Base-by-base conservation (phyloP, 2,113 vertebrate genomes). In the Aramus guarauna region DNA sequence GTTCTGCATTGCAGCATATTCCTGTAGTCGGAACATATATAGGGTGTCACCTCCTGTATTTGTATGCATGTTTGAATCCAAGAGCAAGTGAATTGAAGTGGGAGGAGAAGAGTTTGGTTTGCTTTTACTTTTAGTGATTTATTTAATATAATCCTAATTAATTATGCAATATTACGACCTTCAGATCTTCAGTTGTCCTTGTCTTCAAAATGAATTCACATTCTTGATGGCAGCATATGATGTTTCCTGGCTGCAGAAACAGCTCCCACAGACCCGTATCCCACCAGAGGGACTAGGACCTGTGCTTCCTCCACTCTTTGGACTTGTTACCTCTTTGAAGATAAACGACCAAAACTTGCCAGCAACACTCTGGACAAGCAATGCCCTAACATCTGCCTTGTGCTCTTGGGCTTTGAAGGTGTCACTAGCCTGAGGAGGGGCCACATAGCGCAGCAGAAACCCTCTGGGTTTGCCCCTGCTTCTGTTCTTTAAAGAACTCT, bases 151-250 rank as follows among this genome's bases (percentile, higher is more conserved):
- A 13, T 6, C 39, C 34, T n/a, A 32, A 60, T 47, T 71, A 66
- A 58, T 80, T 71, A 39, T 6, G 4, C 17, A 17, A 1, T 23
- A 30, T 58, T 62, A 6, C 0, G 1, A 24, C 30, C 18, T 59
- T 71, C 58, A 67, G 21, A 8, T 88, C 55, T 75, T 79, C 32
- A 15, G 30, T 87, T 52, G 26, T 68, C 60, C 24, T 71, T 76
- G 24, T 32, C 22, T 88, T 87, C 63, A 79, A 74, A 66, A 67
- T 9, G 8, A 72, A 43, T 19, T 41, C 26, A 62, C 71, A 27
- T 16, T 56, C 26, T 81, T 36, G 7, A 17, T 64, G 62, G 53
- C 18, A 74, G 24, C 41, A 20, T 41, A 21, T 21, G 58, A 19
- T 68, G 39, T 6, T 12, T 63, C 48, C 81, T 82, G 85, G 69